phyloP scores from a whole-genome alignment of 2,888 invertebrate species.

The Magallana nippona region DNA sequence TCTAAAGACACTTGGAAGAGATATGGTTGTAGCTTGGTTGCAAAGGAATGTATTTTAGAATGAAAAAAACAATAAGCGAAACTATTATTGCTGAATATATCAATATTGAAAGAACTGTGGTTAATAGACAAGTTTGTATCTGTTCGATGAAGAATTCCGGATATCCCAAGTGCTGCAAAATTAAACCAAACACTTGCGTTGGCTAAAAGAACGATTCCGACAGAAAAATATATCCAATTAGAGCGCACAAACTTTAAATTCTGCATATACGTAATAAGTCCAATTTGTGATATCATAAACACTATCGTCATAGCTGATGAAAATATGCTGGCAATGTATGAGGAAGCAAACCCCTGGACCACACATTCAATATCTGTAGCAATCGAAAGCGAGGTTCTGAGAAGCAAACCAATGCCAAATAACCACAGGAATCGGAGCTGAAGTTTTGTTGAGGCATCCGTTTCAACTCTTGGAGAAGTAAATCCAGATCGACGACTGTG shows the following conservation, averaged over 20 bases:
- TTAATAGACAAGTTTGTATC: too few relatives aligned
- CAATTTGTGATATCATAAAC: neutral
- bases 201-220: too few relatives aligned
- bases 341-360: neutral
- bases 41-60: neutral
- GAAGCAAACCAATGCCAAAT: slow-evolving; percentile 12
- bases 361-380: slow-evolving; percentile 12
- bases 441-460: neutral
- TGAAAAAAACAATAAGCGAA: neutral
- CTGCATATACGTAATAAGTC: too few relatives aligned
- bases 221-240: too few relatives aligned
- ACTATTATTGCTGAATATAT: neutral
- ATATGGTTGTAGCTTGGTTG: neutral
- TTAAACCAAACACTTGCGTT: too few relatives aligned
- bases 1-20: neutral
- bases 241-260: too few relatives aligned
- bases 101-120: neutral
- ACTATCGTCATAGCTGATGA: neutral
- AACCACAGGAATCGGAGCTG: neutral
- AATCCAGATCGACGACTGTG: neutral
- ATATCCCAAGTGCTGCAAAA: too few relatives aligned
- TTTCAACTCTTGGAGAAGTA: neutral
- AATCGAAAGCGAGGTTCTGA: neutral
- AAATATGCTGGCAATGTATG: neutral
- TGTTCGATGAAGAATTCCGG: too few relatives aligned